Evolutionary conservation across 2,797 vertebrate species (phyloP).

Genomic region (Pseudomugil tenellus): DNA sequence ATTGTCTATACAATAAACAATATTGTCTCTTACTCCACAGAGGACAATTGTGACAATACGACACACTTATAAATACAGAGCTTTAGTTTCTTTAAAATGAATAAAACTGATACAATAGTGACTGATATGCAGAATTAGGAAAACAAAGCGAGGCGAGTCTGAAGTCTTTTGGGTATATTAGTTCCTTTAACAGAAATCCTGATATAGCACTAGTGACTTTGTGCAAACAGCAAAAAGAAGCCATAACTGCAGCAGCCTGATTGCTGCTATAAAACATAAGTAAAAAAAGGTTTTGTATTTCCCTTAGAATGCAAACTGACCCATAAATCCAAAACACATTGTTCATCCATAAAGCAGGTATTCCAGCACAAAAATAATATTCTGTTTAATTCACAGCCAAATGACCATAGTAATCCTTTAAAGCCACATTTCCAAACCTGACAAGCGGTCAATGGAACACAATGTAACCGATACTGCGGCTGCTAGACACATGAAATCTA

Average conservation of each 20-base stretch:
- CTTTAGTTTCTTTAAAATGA: conserved; percentile 5
- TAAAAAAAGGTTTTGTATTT: conserved; percentile 46
- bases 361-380: conserved; percentile 57
- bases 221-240: conserved; percentile 23
- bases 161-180: not conserved
- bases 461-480: conserved; percentile 62
- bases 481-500: conserved; percentile 35
- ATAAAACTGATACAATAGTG: not conserved
- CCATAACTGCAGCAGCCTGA: conserved; percentile 14
- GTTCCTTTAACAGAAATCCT: conserved; percentile 27
- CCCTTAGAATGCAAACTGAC: conserved; percentile 42
- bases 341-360: conserved; percentile 63
- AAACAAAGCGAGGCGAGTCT: conserved; percentile 4
- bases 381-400: conserved; percentile 65
- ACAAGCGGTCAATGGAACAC: conserved; percentile 65
- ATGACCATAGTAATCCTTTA: conserved; percentile 71
- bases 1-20: no score
- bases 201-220: conserved; percentile 14
- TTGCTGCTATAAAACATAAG: conserved; percentile 41
- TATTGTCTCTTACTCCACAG: not conserved
- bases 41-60: not conserved
- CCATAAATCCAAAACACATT: conserved; percentile 65
- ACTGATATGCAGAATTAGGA: not conserved
- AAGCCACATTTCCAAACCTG: conserved; percentile 57
- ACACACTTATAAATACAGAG: not conserved